These are phyloP conservation scores for Poeciliopsis turneri DNA, from an alignment of 2,797 vertebrate species.

Conservation along the genomic window DNA sequence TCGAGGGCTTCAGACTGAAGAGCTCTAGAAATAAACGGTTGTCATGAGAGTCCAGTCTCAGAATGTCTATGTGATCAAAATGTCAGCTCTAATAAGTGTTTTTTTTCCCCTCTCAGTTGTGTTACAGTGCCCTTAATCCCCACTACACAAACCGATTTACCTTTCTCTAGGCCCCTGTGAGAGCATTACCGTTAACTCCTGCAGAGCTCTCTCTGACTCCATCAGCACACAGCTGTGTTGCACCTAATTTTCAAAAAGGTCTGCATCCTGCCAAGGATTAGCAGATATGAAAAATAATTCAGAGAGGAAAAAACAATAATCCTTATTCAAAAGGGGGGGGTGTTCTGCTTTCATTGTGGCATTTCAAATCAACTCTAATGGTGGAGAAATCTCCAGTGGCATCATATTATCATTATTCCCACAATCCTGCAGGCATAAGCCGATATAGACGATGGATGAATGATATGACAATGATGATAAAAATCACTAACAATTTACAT, in stretches of 20 bases:
- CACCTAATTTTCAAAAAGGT: slow-evolving; percentile 52
- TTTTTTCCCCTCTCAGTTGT: slow-evolving; percentile 31
- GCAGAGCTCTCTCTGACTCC: slow-evolving; percentile 18
- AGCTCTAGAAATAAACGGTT: slow-evolving; percentile 15
- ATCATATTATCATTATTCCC: slow-evolving; percentile 2
- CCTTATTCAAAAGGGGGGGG: slow-evolving; percentile 63
- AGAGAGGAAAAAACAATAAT: slow-evolving; percentile 64
- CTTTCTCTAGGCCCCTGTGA: slow-evolving; percentile 40
- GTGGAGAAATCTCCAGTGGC: neutral
- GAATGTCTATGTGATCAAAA: slow-evolving; percentile 50
- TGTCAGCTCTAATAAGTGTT: slow-evolving; percentile 54
- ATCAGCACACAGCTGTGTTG: slow-evolving; percentile 45
- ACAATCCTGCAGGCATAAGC: neutral
- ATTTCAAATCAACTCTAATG: slow-evolving; percentile 26
- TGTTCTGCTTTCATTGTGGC: slow-evolving; percentile 26
- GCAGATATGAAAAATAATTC: slow-evolving; percentile 45
- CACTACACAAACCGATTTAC: slow-evolving; percentile 68
- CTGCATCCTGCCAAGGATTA: slow-evolving; percentile 69
- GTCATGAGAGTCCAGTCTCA: slow-evolving; percentile 26
- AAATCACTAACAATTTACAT: neutral
- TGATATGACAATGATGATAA: neutral
- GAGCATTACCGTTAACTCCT: slow-evolving; percentile 40
- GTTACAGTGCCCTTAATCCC: slow-evolving; percentile 66
- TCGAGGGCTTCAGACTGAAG: slow-evolving; percentile 3
- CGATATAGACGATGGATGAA: neutral